phyloP scores from a whole-genome alignment of 2,888 invertebrate species.

The Ligdia adustata region DNA sequence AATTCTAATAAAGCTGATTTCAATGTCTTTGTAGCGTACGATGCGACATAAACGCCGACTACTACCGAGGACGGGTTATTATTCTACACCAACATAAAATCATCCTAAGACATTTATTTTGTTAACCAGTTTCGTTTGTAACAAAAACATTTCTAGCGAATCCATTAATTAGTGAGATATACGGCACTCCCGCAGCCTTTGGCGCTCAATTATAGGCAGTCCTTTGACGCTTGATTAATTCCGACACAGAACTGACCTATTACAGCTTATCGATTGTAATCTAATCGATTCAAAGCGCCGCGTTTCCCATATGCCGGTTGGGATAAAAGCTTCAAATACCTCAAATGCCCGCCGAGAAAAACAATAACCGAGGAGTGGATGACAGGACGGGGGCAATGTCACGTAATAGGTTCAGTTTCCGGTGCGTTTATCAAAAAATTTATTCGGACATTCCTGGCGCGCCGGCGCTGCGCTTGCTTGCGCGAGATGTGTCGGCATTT shows the following conservation, averaged over 20 bases:
- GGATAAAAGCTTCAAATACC: slow-evolving; percentile 70
- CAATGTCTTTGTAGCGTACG: slow-evolving; percentile 34
- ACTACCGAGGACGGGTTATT: slow-evolving; percentile 40
- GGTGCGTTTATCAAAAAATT: slow-evolving; percentile 81
- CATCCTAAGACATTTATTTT: slow-evolving; percentile 45
- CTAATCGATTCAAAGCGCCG: slow-evolving; percentile 79
- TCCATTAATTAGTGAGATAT: slow-evolving; percentile 82
- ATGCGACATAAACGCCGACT: slow-evolving; percentile 29
- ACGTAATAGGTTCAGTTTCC: slow-evolving; percentile 80
- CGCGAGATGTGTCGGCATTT: slow-evolving; percentile 76
- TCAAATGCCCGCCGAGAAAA: slow-evolving; percentile 70
- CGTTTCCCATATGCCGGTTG: slow-evolving; percentile 73
- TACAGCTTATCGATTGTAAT: slow-evolving; percentile 74
- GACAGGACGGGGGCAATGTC: slow-evolving; percentile 72
- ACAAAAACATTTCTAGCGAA: slow-evolving; percentile 74
- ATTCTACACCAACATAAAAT: slow-evolving; percentile 38
- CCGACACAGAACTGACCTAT: slow-evolving; percentile 81
- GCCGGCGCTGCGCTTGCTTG: slow-evolving; percentile 64
- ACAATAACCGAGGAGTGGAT: slow-evolving; percentile 72
- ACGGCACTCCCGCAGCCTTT: slow-evolving; percentile 72
- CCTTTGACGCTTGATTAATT: slow-evolving; percentile 82
- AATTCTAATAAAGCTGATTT: slow-evolving; percentile 35
- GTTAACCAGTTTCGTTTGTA: slow-evolving; percentile 73
- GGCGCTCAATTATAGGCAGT: slow-evolving; percentile 72
- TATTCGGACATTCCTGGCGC: slow-evolving; percentile 79